These are phyloP conservation scores for Coleophora flavipennella DNA, from an alignment of 2,888 invertebrate genomes.

Conservation along the genomic window DNA sequence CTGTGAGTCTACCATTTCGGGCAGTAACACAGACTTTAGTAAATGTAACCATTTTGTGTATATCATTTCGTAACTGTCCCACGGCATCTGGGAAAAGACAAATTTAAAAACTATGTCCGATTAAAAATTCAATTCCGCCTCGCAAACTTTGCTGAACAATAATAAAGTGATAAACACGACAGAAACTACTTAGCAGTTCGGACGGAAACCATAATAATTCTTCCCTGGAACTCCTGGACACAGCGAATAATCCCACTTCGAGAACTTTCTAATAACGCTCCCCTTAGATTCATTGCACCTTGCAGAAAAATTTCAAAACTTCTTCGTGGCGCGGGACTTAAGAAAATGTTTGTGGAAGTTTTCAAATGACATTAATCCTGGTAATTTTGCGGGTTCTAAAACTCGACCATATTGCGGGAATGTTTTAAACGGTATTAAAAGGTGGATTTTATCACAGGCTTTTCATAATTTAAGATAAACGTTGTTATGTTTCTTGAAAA, in stretches of 20 bases:
- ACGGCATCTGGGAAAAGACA: no score
- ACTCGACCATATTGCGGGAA: constrained; percentile 1
- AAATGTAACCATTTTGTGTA: no score
- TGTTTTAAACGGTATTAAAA: not conserved
- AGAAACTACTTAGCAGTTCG: constrained; percentile 9
- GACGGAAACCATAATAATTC: constrained; percentile 29
- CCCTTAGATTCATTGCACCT: constrained; percentile 59
- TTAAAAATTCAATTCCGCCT: not conserved
- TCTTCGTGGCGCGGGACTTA: constrained; percentile 23
- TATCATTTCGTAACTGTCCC: no score
- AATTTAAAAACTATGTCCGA: not conserved
- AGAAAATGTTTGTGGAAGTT: constrained; percentile 47
- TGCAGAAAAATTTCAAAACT: constrained; percentile 51
- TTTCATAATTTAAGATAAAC: no score
- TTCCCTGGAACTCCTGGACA: constrained; percentile 28
- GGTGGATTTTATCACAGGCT: no score
- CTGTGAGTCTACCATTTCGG: no score
- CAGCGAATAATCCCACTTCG: constrained; percentile 40
- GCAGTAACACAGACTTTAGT: no score
- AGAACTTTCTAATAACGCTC: constrained; percentile 57
- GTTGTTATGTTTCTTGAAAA: no score
- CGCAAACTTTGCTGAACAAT: not conserved
- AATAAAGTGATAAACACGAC: constrained; percentile 12
- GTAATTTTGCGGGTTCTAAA: constrained; percentile 38
- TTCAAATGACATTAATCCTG: constrained; percentile 48